A percentile compares a stretch with the other conserved stretches of the same genome.
Evolutionary conservation across 1,140 invertebrate genomes (phyloP).

Genomic region (Kradibia gibbosae): DNA sequence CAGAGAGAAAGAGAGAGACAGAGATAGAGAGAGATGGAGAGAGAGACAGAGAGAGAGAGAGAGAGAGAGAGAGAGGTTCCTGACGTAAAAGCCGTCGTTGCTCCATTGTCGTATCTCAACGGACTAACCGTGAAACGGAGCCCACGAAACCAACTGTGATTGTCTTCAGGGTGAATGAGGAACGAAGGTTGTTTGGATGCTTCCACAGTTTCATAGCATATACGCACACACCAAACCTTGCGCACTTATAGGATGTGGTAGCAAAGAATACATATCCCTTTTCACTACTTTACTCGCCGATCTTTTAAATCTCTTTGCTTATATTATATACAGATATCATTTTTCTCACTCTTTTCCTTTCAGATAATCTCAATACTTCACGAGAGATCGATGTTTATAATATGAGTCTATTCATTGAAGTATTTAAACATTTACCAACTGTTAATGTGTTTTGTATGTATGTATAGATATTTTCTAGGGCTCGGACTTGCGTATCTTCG

Average conservation of each 20-base stretch:
- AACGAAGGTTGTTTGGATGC: background rate
- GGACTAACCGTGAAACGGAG: conserved; percentile 28
- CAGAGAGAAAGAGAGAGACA: background rate
- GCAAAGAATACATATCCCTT: background rate
- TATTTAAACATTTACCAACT: too few species aligned
- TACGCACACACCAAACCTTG: background rate
- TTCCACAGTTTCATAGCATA: background rate
- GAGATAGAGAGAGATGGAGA: background rate
- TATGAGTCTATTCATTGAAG: too few species aligned
- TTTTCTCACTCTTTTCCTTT: background rate
- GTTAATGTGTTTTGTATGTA: too few species aligned
- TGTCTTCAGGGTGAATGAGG: conserved; percentile 16
- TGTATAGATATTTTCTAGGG: too few species aligned
- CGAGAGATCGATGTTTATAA: too few species aligned
- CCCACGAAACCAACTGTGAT: conserved; percentile 45
- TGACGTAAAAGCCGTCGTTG: background rate
- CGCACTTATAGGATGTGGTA: background rate
- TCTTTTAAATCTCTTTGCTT: conserved; percentile 7
- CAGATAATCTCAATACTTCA: background rate
- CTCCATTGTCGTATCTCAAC: conserved; percentile 30
- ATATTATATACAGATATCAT: background rate
- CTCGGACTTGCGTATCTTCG: too few species aligned
- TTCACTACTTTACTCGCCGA: background rate
- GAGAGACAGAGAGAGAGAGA: background rate
- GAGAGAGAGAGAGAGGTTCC: background rate